These are phyloP conservation scores for Camptogramma bilineatum DNA, from an alignment of 2,888 invertebrate species.

Conservation along the genomic window DNA sequence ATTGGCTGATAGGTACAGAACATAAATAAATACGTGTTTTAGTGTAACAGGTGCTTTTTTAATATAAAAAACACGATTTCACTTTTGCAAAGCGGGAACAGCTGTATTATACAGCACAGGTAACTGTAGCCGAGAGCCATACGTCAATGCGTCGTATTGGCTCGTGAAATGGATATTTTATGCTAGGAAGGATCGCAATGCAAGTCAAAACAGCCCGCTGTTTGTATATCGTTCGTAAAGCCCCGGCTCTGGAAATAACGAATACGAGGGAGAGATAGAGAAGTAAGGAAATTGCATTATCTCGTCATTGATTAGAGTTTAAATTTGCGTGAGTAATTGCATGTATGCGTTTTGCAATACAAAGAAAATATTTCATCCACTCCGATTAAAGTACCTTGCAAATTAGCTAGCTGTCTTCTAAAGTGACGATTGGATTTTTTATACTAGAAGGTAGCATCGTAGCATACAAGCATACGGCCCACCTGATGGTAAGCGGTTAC, in stretches of 20 bases:
- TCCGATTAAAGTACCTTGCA: too few species aligned
- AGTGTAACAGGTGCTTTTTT: too few species aligned
- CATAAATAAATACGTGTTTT: too few species aligned
- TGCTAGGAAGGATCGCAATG: conserved; percentile 32
- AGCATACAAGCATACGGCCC: too few species aligned
- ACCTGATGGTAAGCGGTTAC: too few species aligned
- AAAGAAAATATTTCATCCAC: too few species aligned
- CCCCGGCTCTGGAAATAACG: background rate
- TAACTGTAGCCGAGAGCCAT: conserved; percentile 8
- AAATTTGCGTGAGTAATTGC: background rate
- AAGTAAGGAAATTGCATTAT: background rate
- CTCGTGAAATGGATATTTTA: conserved; percentile 38
- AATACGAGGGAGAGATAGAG: background rate
- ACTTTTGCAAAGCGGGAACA: too few species aligned
- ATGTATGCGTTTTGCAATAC: background rate
- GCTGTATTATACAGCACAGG: background rate
- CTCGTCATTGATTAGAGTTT: background rate
- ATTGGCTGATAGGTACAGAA: too few species aligned
- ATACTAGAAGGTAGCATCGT: too few species aligned
- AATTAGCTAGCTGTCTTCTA: too few species aligned
- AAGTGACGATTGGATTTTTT: too few species aligned
- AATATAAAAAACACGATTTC: too few species aligned
- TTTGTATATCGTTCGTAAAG: conserved; percentile 40
- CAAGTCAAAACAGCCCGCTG: conserved; percentile 41
- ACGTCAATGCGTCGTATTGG: conserved; percentile 26